phyloP scores from a whole-genome alignment of 2,888 invertebrate genomes.

The Dioctria rufipes region DNA sequence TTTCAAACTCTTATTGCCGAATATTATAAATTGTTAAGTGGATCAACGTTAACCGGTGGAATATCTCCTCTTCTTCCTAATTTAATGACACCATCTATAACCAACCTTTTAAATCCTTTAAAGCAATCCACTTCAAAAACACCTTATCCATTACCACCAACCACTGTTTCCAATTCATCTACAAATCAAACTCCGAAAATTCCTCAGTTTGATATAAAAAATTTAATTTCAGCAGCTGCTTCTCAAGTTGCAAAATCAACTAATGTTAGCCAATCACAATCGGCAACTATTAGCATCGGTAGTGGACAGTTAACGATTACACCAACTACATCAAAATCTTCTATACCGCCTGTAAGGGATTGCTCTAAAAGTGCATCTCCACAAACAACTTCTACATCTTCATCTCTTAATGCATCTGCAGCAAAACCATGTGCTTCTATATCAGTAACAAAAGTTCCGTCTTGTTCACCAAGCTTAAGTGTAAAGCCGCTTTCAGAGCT shows the following conservation, averaged over 20 bases:
- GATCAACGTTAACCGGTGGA: conserved; percentile 56
- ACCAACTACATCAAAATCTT: conserved; percentile 60
- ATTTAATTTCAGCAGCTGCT: conserved; percentile 62
- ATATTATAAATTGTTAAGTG: conserved; percentile 62
- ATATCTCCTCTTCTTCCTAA: conserved; percentile 57
- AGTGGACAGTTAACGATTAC: conserved; percentile 63
- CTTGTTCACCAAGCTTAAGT: conserved; percentile 58
- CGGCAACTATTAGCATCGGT: conserved; percentile 62
- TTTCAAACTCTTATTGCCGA: conserved; percentile 62
- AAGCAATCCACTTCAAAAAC: conserved; percentile 55
- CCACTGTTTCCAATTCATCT: conserved; percentile 2
- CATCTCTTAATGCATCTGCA: neutral
- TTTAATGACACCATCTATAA: conserved; percentile 54
- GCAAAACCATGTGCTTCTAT: conserved; percentile 58
- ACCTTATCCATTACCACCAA: conserved; percentile 44
- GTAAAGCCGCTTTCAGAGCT: conserved; percentile 60
- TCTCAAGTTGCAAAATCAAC: conserved; percentile 61
- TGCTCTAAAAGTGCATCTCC: conserved; percentile 54
- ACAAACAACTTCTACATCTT: conserved; percentile 30
- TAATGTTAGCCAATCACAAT: conserved; percentile 57
- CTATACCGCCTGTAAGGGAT: conserved; percentile 56
- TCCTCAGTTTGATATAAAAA: conserved; percentile 63
- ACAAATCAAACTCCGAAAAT: conserved; percentile 56
- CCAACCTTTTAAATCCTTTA: conserved; percentile 55
- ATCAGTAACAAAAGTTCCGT: conserved; percentile 61